Percentiles rank a stretch among this genome's conserved stretches.
phyloP scores from a whole-genome alignment of 2,888 invertebrate genomes.

The Drosophila kokeensis region DNA sequence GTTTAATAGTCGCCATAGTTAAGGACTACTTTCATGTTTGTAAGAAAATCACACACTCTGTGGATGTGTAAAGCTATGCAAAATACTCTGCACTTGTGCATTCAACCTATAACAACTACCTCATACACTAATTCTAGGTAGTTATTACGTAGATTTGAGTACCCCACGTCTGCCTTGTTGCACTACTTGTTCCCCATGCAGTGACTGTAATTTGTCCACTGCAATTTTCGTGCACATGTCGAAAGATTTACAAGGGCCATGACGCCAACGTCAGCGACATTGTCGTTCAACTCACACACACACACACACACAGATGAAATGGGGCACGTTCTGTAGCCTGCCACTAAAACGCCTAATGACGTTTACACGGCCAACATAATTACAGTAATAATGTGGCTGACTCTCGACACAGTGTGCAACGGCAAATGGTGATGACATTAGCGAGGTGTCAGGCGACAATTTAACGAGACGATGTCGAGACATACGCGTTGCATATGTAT shows the following conservation, averaged over 20 bases:
- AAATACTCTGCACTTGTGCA: background rate
- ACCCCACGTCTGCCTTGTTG: background rate
- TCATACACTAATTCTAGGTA: background rate
- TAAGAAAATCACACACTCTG: background rate
- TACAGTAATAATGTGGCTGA: constrained; percentile 77
- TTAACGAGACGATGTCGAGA: constrained; percentile 65
- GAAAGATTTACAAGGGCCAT: constrained; percentile 50
- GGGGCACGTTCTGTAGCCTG: constrained; percentile 54
- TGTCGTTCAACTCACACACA: constrained; percentile 23
- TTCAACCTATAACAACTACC: background rate
- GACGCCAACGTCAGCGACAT: constrained; percentile 18
- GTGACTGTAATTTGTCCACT: constrained; percentile 50
- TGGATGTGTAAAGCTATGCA: too few species aligned
- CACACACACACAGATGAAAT: constrained; percentile 14
- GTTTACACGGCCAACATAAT: constrained; percentile 80
- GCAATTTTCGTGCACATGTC: constrained; percentile 58
- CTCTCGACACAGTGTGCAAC: constrained; percentile 38
- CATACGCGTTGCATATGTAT: constrained; percentile 46
- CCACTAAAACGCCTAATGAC: constrained; percentile 76
- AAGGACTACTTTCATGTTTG: background rate
- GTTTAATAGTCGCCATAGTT: background rate
- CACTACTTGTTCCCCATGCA: constrained; percentile 20
- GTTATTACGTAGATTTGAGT: background rate
- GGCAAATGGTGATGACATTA: constrained; percentile 73
- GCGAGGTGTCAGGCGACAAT: constrained; percentile 79